phyloP scores from a whole-genome alignment of 1,140 invertebrate genomes.

The Lepidostoma basale region DNA sequence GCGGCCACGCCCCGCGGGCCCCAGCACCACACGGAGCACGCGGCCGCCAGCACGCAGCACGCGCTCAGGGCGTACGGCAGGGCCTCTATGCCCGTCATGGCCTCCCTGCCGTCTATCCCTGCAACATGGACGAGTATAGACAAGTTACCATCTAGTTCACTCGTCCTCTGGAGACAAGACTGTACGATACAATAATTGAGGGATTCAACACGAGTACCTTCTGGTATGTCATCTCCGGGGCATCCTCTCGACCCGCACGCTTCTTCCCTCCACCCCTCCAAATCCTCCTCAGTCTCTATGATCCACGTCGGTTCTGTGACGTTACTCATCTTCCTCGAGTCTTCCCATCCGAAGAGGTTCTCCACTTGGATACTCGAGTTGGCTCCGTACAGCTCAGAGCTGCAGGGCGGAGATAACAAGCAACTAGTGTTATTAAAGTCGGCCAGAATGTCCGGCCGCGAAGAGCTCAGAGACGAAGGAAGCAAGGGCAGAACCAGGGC shows the following conservation, averaged over 20 bases:
- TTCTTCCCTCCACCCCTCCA: slow-evolving; percentile 49
- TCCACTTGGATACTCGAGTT: slow-evolving; percentile 1
- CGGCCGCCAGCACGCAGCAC: slow-evolving; percentile 30
- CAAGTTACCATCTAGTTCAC: too few relatives aligned
- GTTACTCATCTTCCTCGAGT: slow-evolving; percentile 7
- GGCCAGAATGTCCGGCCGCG: background rate
- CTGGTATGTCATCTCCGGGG: slow-evolving; percentile 48
- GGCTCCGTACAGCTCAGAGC: background rate
- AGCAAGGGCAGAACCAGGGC: slow-evolving; percentile 53
- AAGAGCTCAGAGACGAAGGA: slow-evolving; percentile 6
- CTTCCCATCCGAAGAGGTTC: slow-evolving; percentile 10
- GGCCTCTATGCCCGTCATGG: slow-evolving; percentile 62
- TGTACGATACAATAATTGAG: background rate
- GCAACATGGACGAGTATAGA: too few relatives aligned
- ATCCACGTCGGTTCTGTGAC: slow-evolving; percentile 29
- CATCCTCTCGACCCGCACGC: slow-evolving; percentile 56
- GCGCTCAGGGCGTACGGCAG: slow-evolving; percentile 62
- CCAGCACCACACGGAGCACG: slow-evolving; percentile 50
- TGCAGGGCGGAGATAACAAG: background rate
- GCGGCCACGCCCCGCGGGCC: slow-evolving; percentile 48
- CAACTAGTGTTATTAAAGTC: slow-evolving; percentile 7
- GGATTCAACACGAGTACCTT: slow-evolving; percentile 35
- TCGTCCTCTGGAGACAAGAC: too few relatives aligned
- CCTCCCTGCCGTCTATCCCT: slow-evolving; percentile 2
- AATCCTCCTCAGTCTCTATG: slow-evolving; percentile 36